A percentile compares a stretch with the other conserved stretches of the same genome.
phyloP scores from a whole-genome alignment of 2,797 vertebrate species.

The Podargus strigoides region DNA sequence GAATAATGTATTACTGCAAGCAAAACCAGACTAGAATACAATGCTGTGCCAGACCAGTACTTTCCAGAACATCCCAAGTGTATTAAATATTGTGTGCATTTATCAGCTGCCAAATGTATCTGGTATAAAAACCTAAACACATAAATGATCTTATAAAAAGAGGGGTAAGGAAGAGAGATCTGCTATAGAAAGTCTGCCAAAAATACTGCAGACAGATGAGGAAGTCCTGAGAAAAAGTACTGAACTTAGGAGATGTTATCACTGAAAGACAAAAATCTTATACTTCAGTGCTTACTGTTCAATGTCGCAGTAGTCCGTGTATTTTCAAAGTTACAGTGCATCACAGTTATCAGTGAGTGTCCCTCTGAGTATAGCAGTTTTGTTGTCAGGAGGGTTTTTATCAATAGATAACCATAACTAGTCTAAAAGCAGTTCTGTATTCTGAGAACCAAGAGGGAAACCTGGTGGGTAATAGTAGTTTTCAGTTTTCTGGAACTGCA shows the following conservation, averaged over 20 bases:
- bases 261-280: neutral
- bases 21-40: neutral
- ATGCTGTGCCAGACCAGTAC: neutral
- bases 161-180: neutral
- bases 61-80: neutral
- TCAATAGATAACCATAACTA: neutral
- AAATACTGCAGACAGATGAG: neutral
- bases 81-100: neutral
- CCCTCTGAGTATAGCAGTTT: neutral
- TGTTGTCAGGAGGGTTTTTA: neutral
- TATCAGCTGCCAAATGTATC: neutral
- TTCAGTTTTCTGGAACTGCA: neutral
- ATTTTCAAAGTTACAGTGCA: neutral
- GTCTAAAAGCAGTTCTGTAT: neutral
- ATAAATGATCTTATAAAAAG: neutral
- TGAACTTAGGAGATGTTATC: neutral
- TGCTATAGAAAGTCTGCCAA: neutral
- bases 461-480: neutral
- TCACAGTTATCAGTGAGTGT: neutral
- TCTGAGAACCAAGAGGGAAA: neutral
- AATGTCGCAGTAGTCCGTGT: neutral
- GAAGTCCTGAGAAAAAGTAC: neutral
- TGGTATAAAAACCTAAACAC: neutral
- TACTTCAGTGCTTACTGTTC: neutral
- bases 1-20: neutral